Conservation (phyloP, 1,140 invertebrate species). For the Diploscapter pachys region DNA sequence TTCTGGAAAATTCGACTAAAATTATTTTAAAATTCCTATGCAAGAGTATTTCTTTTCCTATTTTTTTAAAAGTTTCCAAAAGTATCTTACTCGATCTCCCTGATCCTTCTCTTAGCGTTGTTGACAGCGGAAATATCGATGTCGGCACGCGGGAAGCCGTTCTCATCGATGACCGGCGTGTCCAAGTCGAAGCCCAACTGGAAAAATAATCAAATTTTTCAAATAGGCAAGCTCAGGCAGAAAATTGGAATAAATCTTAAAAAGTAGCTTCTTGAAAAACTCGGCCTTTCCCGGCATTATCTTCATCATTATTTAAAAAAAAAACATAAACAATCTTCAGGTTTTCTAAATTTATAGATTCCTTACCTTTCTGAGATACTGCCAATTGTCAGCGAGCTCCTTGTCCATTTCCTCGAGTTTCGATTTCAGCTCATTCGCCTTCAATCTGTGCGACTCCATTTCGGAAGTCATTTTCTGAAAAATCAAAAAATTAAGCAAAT, state of each 20-base stretch:
- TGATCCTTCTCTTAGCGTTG: conserved; percentile 23
- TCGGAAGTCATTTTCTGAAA: too few species aligned
- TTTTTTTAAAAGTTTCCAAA: neutral
- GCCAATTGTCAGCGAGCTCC: conserved; percentile 11
- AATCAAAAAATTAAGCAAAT: neutral
- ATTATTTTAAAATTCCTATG: neutral
- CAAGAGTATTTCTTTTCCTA: neutral
- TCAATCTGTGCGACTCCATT: neutral
- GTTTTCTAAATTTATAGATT: neutral
- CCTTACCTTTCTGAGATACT: conserved; percentile 16
- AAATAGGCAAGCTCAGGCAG: too few species aligned
- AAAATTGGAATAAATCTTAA: too few species aligned
- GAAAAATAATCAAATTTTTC: neutral
- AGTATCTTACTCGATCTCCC: conserved; percentile 10
- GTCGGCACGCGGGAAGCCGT: conserved; percentile 24
- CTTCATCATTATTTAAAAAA: neutral
- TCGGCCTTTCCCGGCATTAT: neutral
- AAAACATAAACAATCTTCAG: neutral
- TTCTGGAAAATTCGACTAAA: conserved; percentile 12
- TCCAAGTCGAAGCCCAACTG: conserved; percentile 30
- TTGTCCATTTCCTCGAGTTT: conserved; percentile 27
- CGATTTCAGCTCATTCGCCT: conserved; percentile 19
- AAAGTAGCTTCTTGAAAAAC: neutral
- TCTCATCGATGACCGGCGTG: conserved; percentile 20
- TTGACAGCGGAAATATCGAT: conserved; percentile 32